A percentile compares a stretch with the other conserved stretches of the same genome.
These are phyloP conservation scores for Pionites leucogaster DNA, from an alignment of 2,113 vertebrate species.

Conservation along the genomic window DNA sequence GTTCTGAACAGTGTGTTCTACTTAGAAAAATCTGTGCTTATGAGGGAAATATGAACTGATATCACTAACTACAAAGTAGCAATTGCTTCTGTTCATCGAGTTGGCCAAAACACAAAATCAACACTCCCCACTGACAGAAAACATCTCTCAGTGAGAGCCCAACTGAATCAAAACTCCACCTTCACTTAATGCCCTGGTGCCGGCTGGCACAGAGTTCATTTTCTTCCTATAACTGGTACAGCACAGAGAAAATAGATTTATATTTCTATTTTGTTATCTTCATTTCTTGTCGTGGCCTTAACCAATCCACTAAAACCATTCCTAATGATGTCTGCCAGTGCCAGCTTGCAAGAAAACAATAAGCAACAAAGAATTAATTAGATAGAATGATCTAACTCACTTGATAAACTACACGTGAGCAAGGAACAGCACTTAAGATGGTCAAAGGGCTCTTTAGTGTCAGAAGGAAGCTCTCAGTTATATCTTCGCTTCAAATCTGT, in stretches of 20 bases:
- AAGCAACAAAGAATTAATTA: not conserved
- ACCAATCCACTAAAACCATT: not conserved
- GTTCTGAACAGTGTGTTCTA: constrained; percentile 27
- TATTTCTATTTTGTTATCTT: not conserved
- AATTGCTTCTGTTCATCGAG: not conserved
- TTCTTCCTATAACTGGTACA: not conserved
- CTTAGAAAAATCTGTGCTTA: not conserved
- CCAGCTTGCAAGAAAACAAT: not conserved
- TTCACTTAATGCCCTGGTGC: not conserved
- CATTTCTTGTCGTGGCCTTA: not conserved
- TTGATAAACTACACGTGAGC: not conserved
- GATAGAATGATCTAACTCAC: not conserved
- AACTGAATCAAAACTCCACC: not conserved
- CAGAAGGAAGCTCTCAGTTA: not conserved
- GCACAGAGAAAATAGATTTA: not conserved
- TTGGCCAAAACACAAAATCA: not conserved
- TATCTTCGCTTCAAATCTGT: not conserved
- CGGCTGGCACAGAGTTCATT: not conserved
- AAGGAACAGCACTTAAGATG: not conserved
- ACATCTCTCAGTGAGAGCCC: not conserved
- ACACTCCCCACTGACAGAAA: not conserved
- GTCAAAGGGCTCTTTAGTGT: not conserved
- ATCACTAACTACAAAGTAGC: not conserved
- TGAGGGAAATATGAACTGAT: not conserved
- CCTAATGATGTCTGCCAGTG: not conserved